Evolutionary conservation across 30 jellyfish, hydroid and myxozoan genomes (phyloP).

Genomic region (Cassiopea andromeda): DNA sequence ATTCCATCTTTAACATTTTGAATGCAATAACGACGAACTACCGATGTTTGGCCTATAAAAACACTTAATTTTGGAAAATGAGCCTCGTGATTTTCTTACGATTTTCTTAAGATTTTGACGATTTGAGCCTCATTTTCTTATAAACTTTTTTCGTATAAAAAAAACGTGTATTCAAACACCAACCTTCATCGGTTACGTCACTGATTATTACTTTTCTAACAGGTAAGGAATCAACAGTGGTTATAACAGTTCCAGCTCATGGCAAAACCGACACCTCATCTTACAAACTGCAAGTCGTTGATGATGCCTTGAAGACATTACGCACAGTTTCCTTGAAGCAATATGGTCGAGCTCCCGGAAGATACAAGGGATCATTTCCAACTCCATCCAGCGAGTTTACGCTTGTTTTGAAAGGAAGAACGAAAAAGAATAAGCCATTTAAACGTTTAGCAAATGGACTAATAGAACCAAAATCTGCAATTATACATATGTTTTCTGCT

Average conservation of each 20-base stretch:
- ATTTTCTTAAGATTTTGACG: no score
- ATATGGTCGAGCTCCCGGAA: slow-evolving; percentile 25
- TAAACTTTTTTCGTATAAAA: no score
- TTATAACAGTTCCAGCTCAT: slow-evolving; percentile 55
- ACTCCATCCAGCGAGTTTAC: slow-evolving; percentile 54
- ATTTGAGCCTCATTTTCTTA: no score
- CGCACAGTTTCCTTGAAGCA: slow-evolving; percentile 19
- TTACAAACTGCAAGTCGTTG: slow-evolving; percentile 12
- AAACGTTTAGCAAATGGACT: slow-evolving; percentile 20
- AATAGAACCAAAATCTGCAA: slow-evolving; percentile 3
- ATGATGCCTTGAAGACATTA: slow-evolving; percentile 7
- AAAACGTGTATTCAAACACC: no score
- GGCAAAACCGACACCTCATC: slow-evolving; percentile 35
- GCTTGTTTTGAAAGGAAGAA: slow-evolving; percentile 41
- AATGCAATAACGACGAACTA: no score
- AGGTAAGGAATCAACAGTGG: slow-evolving; percentile 43
- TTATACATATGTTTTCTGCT: slow-evolving; percentile 28
- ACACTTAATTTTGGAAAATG: no score
- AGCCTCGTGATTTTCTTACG: no score
- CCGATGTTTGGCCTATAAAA: no score
- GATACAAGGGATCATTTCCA: slow-evolving; percentile 14
- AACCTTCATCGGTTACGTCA: no score
- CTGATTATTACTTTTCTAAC: background rate
- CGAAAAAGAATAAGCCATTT: slow-evolving; percentile 10
- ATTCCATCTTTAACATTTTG: no score